Percentiles rank a stretch among this genome's conserved stretches.
These are phyloP conservation scores for Ptychochromis oligacanthus DNA, from an alignment of 2,113 vertebrate species.

Conservation along the genomic window DNA sequence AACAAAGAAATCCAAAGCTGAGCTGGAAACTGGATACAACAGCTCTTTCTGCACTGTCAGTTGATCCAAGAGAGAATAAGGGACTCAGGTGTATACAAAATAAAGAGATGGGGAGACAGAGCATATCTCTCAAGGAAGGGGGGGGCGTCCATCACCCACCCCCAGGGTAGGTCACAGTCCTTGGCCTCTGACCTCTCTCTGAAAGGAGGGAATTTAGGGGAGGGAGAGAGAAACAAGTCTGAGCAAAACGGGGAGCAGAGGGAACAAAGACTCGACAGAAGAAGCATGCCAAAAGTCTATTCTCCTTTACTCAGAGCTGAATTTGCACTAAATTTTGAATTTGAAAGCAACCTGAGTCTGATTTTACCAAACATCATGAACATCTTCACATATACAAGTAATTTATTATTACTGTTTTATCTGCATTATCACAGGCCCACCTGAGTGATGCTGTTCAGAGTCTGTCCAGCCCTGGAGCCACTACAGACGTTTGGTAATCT, in stretches of 20 bases:
- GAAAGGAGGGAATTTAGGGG: constrained; percentile 80
- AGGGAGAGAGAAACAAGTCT: constrained; percentile 73
- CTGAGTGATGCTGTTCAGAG: constrained; percentile 41
- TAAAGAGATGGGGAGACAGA: constrained; percentile 68
- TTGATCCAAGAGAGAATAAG: constrained; percentile 60
- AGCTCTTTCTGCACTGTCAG: constrained; percentile 69
- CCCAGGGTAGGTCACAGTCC: constrained; percentile 76
- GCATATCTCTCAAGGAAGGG: constrained; percentile 47
- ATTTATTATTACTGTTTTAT: neutral
- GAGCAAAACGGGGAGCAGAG: constrained; percentile 59
- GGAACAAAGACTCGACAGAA: constrained; percentile 59
- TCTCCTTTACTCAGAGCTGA: neutral
- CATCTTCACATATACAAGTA: neutral
- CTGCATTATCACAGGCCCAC: constrained; percentile 4
- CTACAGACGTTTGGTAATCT: constrained; percentile 70
- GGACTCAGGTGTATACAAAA: constrained; percentile 83
- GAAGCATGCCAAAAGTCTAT: constrained; percentile 4
- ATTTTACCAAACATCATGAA: neutral
- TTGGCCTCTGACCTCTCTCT: constrained; percentile 75
- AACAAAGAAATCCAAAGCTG: constrained; percentile 37
- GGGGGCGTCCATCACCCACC: constrained; percentile 58
- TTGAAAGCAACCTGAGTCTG: neutral
- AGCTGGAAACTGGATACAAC: constrained; percentile 57
- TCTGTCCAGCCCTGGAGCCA: constrained; percentile 45
- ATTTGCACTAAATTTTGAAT: neutral